Evolutionary conservation across 53 echinoderm and acorn worm species (phyloP).

Genomic region (Echinarachnius parma): DNA sequence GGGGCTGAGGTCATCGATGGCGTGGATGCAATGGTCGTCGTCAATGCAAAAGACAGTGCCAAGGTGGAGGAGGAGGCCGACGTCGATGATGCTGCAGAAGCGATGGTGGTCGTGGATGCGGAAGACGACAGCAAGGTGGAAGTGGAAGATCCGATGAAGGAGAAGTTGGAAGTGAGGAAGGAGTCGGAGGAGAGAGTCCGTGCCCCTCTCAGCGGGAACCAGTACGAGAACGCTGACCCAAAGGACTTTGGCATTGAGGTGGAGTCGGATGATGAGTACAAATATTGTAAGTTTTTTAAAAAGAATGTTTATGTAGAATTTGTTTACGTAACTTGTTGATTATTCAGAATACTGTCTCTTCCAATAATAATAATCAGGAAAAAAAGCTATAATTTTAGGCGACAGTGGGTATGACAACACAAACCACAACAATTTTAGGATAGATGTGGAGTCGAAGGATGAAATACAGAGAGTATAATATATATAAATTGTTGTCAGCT

Average conservation of each 20-base stretch:
- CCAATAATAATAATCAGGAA: neutral
- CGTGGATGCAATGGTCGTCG: neutral
- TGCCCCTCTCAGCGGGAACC: neutral
- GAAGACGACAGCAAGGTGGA: neutral
- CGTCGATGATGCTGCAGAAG: neutral
- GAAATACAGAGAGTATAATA: too few relatives aligned
- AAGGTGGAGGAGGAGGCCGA: neutral
- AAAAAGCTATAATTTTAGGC: too few relatives aligned
- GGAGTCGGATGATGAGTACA: conserved; percentile 57
- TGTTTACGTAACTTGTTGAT: neutral
- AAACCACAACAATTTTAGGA: too few relatives aligned
- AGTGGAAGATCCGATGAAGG: conserved; percentile 4
- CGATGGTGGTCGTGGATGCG: neutral
- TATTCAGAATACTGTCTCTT: neutral
- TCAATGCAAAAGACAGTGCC: neutral
- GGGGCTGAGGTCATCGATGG: neutral
- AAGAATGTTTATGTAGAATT: neutral
- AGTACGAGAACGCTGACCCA: conserved; percentile 50
- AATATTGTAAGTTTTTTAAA: conserved; percentile 54
- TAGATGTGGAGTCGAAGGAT: too few relatives aligned
- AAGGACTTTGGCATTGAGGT: conserved; percentile 59
- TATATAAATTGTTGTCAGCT: too few relatives aligned
- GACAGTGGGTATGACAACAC: too few relatives aligned
- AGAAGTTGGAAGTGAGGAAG: conserved; percentile 13
- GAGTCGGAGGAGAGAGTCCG: conserved; percentile 13